A percentile compares a stretch with the other conserved stretches of the same genome.
phyloP scores from a whole-genome alignment of 2,888 invertebrate species.

The Allolobophora icterica region DNA sequence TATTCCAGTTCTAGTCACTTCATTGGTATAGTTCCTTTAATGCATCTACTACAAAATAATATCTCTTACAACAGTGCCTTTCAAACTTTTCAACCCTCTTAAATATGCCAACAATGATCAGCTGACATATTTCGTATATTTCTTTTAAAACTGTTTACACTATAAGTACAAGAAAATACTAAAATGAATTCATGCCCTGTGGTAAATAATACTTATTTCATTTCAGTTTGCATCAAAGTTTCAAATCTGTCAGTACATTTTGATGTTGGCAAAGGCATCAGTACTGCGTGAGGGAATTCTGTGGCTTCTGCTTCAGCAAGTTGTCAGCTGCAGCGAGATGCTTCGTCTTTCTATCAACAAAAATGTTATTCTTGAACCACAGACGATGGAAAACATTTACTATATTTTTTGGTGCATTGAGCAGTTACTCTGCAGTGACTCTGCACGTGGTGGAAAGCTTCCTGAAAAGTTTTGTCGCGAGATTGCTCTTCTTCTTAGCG shows the following conservation, averaged over 20 bases:
- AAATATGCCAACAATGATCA: neutral
- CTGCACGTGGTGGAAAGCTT: neutral
- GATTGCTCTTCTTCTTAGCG: neutral
- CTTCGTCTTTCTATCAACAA: slow-evolving; percentile 4
- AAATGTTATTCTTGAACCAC: neutral
- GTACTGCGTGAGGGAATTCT: neutral
- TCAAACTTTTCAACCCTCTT: too few species aligned
- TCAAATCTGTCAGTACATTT: neutral
- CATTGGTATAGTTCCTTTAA: too few species aligned
- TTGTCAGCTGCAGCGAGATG: neutral
- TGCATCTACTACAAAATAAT: too few species aligned
- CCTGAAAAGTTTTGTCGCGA: neutral
- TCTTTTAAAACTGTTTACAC: neutral
- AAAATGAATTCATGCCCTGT: neutral
- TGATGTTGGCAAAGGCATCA: neutral
- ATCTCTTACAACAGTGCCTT: too few species aligned
- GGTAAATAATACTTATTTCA: neutral
- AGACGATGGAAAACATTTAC: neutral
- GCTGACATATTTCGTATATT: neutral
- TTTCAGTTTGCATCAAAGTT: slow-evolving; percentile 17
- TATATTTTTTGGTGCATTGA: slow-evolving; percentile 25
- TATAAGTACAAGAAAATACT: neutral
- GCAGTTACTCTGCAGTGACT: neutral
- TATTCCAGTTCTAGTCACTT: too few species aligned
- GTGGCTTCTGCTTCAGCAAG: slow-evolving; percentile 21